Percentiles rank a stretch among this genome's conserved stretches.
Conservation (phyloP, 2,113 vertebrate species). For the Hemibagrus wyckioides region DNA sequence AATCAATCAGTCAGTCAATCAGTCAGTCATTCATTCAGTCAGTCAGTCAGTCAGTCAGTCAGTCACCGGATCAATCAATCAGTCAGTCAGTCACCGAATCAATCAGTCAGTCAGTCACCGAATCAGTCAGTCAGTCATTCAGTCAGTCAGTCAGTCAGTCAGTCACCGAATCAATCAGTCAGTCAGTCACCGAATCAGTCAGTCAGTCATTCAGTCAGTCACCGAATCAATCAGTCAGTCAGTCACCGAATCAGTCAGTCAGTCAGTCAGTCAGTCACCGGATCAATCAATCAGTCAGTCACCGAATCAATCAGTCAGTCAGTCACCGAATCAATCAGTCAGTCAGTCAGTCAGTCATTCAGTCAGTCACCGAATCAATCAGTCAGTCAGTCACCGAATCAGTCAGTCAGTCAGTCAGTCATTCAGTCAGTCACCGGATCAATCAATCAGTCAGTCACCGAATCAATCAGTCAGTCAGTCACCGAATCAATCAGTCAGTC, state of each 20-base stretch:
- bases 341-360: too few species aligned
- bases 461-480: background rate
- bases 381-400: background rate
- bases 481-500: background rate
- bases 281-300: too few species aligned
- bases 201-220: background rate
- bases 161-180: background rate
- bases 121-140: background rate
- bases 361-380: background rate
- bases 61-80: background rate
- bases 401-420: background rate
- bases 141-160: background rate
- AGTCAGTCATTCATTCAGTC: background rate
- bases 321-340: background rate
- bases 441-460: background rate
- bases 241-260: background rate
- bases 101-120: background rate
- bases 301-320: background rate
- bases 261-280: background rate
- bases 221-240: background rate
- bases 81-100: background rate
- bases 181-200: background rate
- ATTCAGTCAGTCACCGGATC: background rate
- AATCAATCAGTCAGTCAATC: background rate
- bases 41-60: background rate